These are phyloP conservation scores for Trypoxylus dichotomus DNA, from an alignment of 1,140 invertebrate genomes.

Conservation along the genomic window DNA sequence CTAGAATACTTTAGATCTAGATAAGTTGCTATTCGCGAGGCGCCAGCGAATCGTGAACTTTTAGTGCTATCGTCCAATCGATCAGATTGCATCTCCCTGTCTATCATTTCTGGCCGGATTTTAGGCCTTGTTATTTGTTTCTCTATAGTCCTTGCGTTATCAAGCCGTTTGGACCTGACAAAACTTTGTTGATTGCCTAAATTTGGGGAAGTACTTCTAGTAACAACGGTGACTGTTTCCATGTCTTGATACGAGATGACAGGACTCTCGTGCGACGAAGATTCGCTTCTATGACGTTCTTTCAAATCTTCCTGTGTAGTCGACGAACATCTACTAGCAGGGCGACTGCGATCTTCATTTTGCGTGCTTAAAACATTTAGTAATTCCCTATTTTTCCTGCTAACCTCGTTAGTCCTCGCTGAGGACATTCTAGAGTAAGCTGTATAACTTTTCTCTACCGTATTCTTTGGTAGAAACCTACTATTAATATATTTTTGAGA, in stretches of 20 bases:
- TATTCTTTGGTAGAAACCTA: slow-evolving; percentile 51
- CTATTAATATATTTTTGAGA: slow-evolving; percentile 52
- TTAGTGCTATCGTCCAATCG: slow-evolving; percentile 64
- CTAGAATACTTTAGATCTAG: slow-evolving; percentile 60
- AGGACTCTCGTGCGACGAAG: background rate
- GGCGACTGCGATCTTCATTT: slow-evolving; percentile 38
- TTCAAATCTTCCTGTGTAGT: slow-evolving; percentile 38
- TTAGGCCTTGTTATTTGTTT: slow-evolving; percentile 64
- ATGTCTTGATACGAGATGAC: slow-evolving; percentile 45
- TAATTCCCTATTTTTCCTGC: slow-evolving; percentile 50
- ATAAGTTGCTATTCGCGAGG: slow-evolving; percentile 62
- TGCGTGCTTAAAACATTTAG: slow-evolving; percentile 46
- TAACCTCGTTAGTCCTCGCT: slow-evolving; percentile 45
- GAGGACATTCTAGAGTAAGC: slow-evolving; percentile 46
- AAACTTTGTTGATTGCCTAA: slow-evolving; percentile 64
- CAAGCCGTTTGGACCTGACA: slow-evolving; percentile 65
- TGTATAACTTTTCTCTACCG: slow-evolving; percentile 51
- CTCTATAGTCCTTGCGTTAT: slow-evolving; percentile 70
- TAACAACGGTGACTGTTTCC: slow-evolving; percentile 65
- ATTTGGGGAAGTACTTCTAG: slow-evolving; percentile 74
- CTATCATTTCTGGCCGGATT: slow-evolving; percentile 59
- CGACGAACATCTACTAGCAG: slow-evolving; percentile 45
- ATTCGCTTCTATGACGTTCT: background rate
- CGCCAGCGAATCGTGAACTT: slow-evolving; percentile 62
- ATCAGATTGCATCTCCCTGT: slow-evolving; percentile 71